phyloP scores from a whole-genome alignment of 2,797 vertebrate species.

The Apogon talboti region DNA sequence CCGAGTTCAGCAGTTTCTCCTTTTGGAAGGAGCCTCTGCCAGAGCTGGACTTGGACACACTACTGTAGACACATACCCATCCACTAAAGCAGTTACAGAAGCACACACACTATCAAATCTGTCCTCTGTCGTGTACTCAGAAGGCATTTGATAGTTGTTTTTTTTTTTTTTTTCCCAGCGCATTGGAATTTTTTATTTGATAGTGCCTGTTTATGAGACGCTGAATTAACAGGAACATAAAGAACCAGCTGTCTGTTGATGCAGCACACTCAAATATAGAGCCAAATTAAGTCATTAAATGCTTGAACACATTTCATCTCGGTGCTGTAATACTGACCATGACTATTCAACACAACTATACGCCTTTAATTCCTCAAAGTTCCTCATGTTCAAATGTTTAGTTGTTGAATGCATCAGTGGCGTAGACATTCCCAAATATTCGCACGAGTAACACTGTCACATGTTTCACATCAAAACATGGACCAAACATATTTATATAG shows the following conservation, averaged over 20 bases:
- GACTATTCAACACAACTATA: slow-evolving; percentile 10
- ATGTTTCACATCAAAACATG: slow-evolving; percentile 9
- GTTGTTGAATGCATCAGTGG: neutral
- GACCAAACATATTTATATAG: slow-evolving; percentile 5
- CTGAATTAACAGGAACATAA: slow-evolving; percentile 22
- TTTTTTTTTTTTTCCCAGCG: slow-evolving; percentile 6
- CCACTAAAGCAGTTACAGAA: slow-evolving; percentile 1
- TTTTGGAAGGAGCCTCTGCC: slow-evolving; percentile 88
- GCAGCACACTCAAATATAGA: slow-evolving; percentile 14
- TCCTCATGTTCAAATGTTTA: slow-evolving; percentile 8
- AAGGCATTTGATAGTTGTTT: neutral
- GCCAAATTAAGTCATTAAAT: neutral
- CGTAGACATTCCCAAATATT: slow-evolving; percentile 13
- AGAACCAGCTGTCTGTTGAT: neutral
- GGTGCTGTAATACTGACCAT: neutral
- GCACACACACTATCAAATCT: neutral
- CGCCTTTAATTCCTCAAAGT: slow-evolving; percentile 3
- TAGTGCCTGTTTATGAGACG: slow-evolving; percentile 35
- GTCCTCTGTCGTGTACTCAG: neutral
- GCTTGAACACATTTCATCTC: slow-evolving; percentile 13
- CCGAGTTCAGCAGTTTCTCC: slow-evolving; percentile 89
- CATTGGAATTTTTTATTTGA: slow-evolving; percentile 25
- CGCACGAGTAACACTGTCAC: neutral
- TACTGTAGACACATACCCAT: slow-evolving; percentile 62
- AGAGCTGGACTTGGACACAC: slow-evolving; percentile 73